A percentile compares a stretch with the other conserved stretches of the same genome.
Evolutionary conservation across 2,797 vertebrate genomes (phyloP).

Genomic region (Denticeps clupeoides): DNA sequence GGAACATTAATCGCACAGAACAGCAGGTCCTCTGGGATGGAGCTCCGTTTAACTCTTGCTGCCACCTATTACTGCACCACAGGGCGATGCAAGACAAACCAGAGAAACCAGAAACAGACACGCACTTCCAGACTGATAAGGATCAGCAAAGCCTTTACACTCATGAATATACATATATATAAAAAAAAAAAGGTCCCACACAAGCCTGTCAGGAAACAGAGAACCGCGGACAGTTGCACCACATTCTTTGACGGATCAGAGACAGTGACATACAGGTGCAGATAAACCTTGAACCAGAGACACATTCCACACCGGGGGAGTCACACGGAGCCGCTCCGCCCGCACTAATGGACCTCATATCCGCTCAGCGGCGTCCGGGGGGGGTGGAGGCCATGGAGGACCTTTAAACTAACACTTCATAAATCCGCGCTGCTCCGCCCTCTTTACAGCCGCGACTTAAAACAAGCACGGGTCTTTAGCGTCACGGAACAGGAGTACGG

Average conservation of each 20-base stretch:
- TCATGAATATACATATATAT: too few species aligned
- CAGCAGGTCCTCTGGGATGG: constrained; percentile 4
- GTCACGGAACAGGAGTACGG: too few species aligned
- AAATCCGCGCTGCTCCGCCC: constrained; percentile 18
- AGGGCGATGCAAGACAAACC: too few species aligned
- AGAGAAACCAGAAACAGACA: too few species aligned
- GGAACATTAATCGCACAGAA: constrained; percentile 8
- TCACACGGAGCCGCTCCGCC: constrained; percentile 10
- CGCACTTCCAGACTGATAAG: too few species aligned
- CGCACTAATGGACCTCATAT: constrained; percentile 11
- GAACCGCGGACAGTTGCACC: too few species aligned
- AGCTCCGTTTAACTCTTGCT: constrained; percentile 14
- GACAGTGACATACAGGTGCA: constrained; percentile 8
- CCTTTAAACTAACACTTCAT: constrained; percentile 27
- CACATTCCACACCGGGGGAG: constrained; percentile 26
- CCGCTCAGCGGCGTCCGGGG: constrained; percentile 4
- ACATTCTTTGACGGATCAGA: too few species aligned
- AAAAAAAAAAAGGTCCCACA: too few species aligned
- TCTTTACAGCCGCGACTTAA: constrained; percentile 9
- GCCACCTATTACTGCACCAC: not conserved
- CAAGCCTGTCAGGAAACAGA: too few species aligned
- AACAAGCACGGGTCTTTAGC: too few species aligned
- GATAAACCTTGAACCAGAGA: constrained; percentile 25
- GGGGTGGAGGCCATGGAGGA: constrained; percentile 7
- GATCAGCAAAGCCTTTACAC: too few species aligned